phyloP scores from a whole-genome alignment of 2,888 invertebrate species.

The Phaedon cochleariae region DNA sequence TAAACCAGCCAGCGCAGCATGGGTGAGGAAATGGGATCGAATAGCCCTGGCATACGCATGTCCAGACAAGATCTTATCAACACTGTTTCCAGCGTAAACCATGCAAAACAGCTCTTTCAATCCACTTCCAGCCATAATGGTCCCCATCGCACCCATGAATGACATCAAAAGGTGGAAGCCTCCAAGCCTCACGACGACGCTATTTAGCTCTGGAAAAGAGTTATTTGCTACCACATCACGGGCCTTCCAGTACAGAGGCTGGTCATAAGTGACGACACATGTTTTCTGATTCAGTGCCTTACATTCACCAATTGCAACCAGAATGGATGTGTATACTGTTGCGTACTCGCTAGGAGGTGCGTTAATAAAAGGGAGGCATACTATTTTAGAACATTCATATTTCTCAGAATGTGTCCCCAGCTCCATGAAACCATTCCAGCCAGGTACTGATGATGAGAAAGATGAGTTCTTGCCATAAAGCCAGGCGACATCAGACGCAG shows the following conservation, averaged over 20 bases:
- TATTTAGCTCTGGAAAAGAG: not conserved
- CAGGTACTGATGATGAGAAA: not conserved
- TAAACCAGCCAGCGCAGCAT: slow-evolving; percentile 18
- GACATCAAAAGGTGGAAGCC: slow-evolving; percentile 17
- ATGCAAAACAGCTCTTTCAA: slow-evolving; percentile 45
- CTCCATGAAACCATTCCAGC: not conserved
- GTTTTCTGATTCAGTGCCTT: not conserved
- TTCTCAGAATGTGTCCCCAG: not conserved
- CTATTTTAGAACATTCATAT: not conserved
- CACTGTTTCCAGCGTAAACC: slow-evolving; percentile 43
- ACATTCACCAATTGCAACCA: not conserved
- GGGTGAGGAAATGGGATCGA: slow-evolving; percentile 13
- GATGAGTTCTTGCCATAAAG: too few species aligned
- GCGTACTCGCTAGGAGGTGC: not conserved
- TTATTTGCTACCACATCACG: not conserved
- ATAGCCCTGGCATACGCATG: slow-evolving; percentile 46
- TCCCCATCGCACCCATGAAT: slow-evolving; percentile 22
- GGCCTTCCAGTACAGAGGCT: not conserved
- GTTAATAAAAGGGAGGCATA: not conserved
- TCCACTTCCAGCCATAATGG: slow-evolving; percentile 55
- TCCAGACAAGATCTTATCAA: slow-evolving; percentile 46
- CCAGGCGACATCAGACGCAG: too few species aligned
- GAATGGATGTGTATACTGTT: not conserved
- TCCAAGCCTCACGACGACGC: slow-evolving; percentile 14
- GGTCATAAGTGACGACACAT: not conserved